Conservation (phyloP, 1,140 invertebrate genomes). For the Wiebesia pumilae region DNA sequence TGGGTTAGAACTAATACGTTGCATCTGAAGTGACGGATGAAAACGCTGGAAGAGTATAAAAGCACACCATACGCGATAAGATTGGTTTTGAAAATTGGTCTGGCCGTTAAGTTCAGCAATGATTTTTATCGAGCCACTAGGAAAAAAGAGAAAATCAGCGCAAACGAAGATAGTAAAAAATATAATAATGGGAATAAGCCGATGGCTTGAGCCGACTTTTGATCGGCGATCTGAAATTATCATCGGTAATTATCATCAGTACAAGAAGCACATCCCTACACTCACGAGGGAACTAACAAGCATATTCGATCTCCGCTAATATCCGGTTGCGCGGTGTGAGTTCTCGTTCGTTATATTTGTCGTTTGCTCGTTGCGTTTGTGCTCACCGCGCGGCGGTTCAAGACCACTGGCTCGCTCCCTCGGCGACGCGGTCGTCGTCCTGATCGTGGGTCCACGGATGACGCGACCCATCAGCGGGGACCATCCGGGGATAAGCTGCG, state of each 20-base stretch:
- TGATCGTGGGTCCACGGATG: not conserved
- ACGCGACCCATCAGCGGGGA: slow-evolving; percentile 21
- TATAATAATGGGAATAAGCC: not conserved
- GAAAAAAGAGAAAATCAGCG: not conserved
- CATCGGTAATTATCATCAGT: too few species aligned
- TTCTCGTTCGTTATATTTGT: not conserved
- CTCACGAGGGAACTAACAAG: too few species aligned
- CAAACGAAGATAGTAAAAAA: not conserved
- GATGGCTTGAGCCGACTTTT: not conserved
- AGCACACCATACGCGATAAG: too few species aligned
- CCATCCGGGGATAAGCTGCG: not conserved
- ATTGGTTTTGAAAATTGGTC: too few species aligned
- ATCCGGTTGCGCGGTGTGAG: too few species aligned
- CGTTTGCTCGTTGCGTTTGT: not conserved
- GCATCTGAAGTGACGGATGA: too few species aligned
- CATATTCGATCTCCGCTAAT: too few species aligned
- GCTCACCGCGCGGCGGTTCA: slow-evolving; percentile 27
- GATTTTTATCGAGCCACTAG: not conserved
- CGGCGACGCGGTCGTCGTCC: not conserved
- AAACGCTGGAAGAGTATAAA: too few species aligned
- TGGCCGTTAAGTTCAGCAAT: too few species aligned
- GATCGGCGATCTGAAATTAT: not conserved
- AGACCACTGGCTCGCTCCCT: slow-evolving; percentile 3
- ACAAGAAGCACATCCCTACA: too few species aligned
- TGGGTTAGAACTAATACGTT: too few species aligned